Evolutionary conservation across 2,888 invertebrate genomes (phyloP).

Genomic region (Xylota sylvarum): DNA sequence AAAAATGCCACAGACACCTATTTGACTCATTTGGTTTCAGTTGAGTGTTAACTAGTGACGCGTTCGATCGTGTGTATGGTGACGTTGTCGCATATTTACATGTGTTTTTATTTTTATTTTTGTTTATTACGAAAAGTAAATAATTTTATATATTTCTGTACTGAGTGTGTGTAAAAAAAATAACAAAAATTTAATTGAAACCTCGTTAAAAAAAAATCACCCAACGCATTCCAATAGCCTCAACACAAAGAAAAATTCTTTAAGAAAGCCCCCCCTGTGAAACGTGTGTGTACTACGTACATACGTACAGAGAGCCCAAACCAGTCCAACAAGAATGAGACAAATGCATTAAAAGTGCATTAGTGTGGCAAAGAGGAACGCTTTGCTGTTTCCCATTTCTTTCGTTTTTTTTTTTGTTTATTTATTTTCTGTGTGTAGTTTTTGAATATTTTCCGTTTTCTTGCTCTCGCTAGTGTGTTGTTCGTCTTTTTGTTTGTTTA

Average conservation of each 20-base stretch:
- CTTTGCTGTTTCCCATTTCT: conserved; percentile 27
- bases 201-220: neutral
- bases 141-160: neutral
- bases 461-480: neutral
- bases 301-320: conserved; percentile 30
- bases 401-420: conserved; percentile 26
- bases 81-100: conserved; percentile 73
- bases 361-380: conserved; percentile 61
- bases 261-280: conserved; percentile 33
- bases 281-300: conserved; percentile 27
- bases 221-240: conserved; percentile 60
- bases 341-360: conserved; percentile 73
- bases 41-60: conserved; percentile 74
- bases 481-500: conserved; percentile 42
- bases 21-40: conserved; percentile 51
- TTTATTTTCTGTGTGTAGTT: conserved; percentile 47
- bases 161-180: conserved; percentile 9
- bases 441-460: conserved; percentile 43
- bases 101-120: conserved; percentile 58
- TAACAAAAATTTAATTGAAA: neutral
- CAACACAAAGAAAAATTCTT: conserved; percentile 63
- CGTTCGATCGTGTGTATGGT: conserved; percentile 56
- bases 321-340: conserved; percentile 74
- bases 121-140: conserved; percentile 9
- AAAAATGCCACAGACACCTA: conserved; percentile 60